phyloP scores from a whole-genome alignment of 1,140 invertebrate genomes.

The Trachymyrmex septentrionalis region DNA sequence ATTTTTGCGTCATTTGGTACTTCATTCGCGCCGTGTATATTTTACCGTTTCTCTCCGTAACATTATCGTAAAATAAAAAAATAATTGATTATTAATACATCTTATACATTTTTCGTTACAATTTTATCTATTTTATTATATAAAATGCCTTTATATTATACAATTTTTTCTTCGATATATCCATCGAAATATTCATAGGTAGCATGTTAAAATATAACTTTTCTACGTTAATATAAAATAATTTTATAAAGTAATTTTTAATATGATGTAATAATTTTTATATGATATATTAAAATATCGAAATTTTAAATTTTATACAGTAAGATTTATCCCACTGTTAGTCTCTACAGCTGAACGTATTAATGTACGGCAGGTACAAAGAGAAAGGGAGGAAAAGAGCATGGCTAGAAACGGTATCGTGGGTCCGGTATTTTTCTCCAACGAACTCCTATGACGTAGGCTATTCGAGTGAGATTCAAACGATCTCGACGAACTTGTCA shows the following conservation, averaged over 20 bases:
- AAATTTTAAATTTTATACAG: background rate
- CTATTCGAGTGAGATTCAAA: background rate
- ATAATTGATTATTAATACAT: background rate
- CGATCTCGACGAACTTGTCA: conserved; percentile 24
- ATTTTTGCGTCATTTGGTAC: conserved; percentile 23
- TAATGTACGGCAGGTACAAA: conserved; percentile 9
- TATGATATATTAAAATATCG: background rate
- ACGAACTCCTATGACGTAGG: background rate
- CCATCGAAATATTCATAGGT: background rate
- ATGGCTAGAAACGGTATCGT: conserved; percentile 41
- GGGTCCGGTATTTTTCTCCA: conserved; percentile 25
- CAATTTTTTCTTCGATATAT: background rate
- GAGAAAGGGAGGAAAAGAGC: conserved; percentile 43
- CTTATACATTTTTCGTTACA: background rate
- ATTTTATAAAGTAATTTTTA: too few species aligned
- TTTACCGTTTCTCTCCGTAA: background rate
- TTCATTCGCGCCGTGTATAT: background rate
- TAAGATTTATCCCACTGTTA: background rate
- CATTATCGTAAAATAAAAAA: background rate
- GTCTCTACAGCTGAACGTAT: conserved; percentile 3
- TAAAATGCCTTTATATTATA: background rate
- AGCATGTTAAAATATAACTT: background rate
- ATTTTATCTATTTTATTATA: background rate
- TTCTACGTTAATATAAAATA: background rate
- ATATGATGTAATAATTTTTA: background rate